Conservation (phyloP, 2,888 invertebrate species). For the Leucozona laternaria region DNA sequence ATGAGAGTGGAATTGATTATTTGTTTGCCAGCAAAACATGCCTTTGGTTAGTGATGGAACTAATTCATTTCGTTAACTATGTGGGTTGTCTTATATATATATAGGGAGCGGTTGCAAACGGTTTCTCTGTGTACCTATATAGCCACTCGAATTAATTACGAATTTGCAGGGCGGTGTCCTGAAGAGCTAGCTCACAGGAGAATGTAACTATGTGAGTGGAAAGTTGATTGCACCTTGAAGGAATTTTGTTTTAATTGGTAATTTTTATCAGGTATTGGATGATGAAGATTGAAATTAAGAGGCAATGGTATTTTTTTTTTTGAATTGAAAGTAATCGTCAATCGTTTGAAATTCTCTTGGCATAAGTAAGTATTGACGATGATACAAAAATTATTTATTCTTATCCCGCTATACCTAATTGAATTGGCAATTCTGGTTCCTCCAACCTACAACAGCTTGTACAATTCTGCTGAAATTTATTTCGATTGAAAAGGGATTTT, state of each 20-base stretch:
- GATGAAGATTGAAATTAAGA: slow-evolving; percentile 24
- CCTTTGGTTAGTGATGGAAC: slow-evolving; percentile 58
- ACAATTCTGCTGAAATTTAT: too few relatives aligned
- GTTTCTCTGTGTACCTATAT: slow-evolving; percentile 20
- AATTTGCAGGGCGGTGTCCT: slow-evolving; percentile 22
- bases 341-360: not conserved
- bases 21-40: slow-evolving; percentile 66
- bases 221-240: slow-evolving; percentile 45
- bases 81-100: slow-evolving; percentile 24
- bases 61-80: slow-evolving; percentile 61
- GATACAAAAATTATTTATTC: not conserved
- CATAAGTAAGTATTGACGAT: not conserved
- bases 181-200: not conserved
- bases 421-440: too few relatives aligned
- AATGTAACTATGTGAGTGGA: slow-evolving; percentile 3
- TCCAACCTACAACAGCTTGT: too few relatives aligned
- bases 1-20: slow-evolving; percentile 69
- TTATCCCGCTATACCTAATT: too few relatives aligned
- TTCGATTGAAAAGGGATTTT: too few relatives aligned
- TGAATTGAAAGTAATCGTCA: not conserved
- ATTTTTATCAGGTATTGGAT: slow-evolving; percentile 30
- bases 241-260: slow-evolving; percentile 30
- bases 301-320: slow-evolving; percentile 7
- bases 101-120: slow-evolving; percentile 2
- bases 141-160: slow-evolving; percentile 57